Evolutionary conservation across 2,113 vertebrate species (phyloP), one percentile per base, ranked within the genome.

Genomic region (Pterocles gutturalis): DNA sequence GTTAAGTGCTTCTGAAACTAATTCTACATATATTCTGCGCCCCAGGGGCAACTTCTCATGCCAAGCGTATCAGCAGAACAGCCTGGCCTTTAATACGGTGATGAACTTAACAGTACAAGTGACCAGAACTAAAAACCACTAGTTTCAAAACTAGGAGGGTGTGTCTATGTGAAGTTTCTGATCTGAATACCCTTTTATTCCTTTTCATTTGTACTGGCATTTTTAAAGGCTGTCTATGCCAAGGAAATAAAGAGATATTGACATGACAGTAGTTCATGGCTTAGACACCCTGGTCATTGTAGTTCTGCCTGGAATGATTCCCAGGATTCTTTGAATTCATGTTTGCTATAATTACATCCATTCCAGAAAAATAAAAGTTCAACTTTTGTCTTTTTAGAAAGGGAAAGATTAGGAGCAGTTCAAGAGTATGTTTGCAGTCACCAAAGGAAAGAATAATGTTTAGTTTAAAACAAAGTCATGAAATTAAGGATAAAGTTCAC

Each of bases 211-310:
- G 29, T 88, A 76, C 67, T 96, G 92, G 90, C 85, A 61, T 86
- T 92, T 94, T 65, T 22, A 55, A 71, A 85, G 64, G 38, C 26
- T 61, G 17, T 22, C 61, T 65, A 21, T 87, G 96, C 89, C 94
- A 96, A 87, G 41, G 45, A 87, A 93, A 91, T 82, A 80, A 64
- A 92, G 69, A 96, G 89, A 87, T 93, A 89, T 34, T 96, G 87
- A 87, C 73, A 48, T 60, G 77, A 87, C 31, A 85, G 17, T 22
- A 95, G 83, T 67, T 92, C 91, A 97, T 1, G 2, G 36, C 48
- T 94, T 88, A 51, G 92, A 91, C 48, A 72, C 67, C 17, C 2
- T 77, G 49, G n/a, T 77, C 76, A 90, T 57, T 85, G 46, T 73
- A 76, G 49, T 49, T 62, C 67, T 91, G 51, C 41, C 41, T 91